phyloP scores from a whole-genome alignment of 2,113 vertebrate genomes.

The Sterrhoptilus dennistouni region DNA sequence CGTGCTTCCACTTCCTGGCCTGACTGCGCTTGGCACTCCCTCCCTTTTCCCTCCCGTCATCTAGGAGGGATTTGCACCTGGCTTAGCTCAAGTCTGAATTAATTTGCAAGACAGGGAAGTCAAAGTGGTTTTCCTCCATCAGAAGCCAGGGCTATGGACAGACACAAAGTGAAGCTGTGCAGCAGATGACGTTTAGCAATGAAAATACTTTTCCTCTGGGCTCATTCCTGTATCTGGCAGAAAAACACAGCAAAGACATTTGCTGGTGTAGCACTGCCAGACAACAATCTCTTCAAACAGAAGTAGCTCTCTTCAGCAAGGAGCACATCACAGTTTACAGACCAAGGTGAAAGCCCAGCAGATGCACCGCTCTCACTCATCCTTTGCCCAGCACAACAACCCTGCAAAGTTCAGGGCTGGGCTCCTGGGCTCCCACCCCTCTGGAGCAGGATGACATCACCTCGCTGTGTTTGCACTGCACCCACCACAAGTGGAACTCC shows the following conservation, averaged over 20 bases:
- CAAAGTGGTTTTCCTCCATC: background rate
- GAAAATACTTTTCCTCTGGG: constrained; percentile 3
- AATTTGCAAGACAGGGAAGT: background rate
- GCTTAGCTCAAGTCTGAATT: constrained; percentile 2
- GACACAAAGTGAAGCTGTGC: constrained; percentile 12
- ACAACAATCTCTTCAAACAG: background rate
- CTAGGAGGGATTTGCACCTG: constrained; percentile 37
- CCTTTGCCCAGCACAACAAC: background rate
- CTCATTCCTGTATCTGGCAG: background rate
- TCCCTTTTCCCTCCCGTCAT: background rate
- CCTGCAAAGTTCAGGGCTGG: background rate
- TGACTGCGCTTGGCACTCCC: background rate
- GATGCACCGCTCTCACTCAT: background rate
- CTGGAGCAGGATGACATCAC: background rate
- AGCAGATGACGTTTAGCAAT: constrained; percentile 1
- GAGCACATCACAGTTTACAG: background rate
- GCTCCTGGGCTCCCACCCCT: background rate
- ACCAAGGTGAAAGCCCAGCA: background rate
- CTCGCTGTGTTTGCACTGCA: background rate
- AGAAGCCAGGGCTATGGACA: background rate
- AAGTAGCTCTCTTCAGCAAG: background rate
- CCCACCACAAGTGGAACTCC: background rate
- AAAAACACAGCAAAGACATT: background rate
- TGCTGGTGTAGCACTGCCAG: background rate
- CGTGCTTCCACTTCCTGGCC: background rate